These are phyloP conservation scores for Patagioenas fasciata DNA, from an alignment of 2,113 vertebrate genomes.

Conservation along the genomic window DNA sequence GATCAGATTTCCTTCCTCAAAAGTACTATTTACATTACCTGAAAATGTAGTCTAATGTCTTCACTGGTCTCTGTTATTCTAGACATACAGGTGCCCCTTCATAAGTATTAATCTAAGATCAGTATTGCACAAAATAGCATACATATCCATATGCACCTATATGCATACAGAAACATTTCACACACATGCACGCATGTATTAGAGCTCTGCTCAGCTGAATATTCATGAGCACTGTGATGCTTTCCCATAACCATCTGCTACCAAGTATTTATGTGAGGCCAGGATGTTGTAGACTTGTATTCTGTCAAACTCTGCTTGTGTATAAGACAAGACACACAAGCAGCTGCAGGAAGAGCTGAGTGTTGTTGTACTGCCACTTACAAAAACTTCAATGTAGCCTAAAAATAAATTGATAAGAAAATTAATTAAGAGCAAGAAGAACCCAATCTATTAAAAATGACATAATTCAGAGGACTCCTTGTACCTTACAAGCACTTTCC, in stretches of 20 bases:
- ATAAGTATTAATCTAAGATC: neutral
- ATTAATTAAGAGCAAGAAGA: neutral
- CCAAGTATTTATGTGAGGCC: neutral
- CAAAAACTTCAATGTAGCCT: neutral
- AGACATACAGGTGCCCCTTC: neutral
- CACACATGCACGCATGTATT: accelerated
- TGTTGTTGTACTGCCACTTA: neutral
- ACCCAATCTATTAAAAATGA: neutral
- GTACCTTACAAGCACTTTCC: neutral
- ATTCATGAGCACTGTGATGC: neutral
- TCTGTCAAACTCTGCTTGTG: neutral
- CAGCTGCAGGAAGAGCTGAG: neutral
- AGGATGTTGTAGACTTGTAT: neutral
- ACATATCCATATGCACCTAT: accelerated
- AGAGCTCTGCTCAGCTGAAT: neutral
- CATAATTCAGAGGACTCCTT: neutral
- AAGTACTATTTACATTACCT: neutral
- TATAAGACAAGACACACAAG: neutral
- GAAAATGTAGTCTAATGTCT: neutral
- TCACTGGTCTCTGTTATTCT: neutral
- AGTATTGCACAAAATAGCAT: neutral
- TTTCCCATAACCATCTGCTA: neutral
- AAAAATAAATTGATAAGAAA: neutral
- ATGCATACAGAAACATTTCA: neutral
- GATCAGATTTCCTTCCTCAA: neutral